Percentiles rank a stretch among this genome's conserved stretches.
These are phyloP conservation scores for Prosopocoilus inquinatus DNA, from an alignment of 2,888 invertebrate species.

Conservation along the genomic window DNA sequence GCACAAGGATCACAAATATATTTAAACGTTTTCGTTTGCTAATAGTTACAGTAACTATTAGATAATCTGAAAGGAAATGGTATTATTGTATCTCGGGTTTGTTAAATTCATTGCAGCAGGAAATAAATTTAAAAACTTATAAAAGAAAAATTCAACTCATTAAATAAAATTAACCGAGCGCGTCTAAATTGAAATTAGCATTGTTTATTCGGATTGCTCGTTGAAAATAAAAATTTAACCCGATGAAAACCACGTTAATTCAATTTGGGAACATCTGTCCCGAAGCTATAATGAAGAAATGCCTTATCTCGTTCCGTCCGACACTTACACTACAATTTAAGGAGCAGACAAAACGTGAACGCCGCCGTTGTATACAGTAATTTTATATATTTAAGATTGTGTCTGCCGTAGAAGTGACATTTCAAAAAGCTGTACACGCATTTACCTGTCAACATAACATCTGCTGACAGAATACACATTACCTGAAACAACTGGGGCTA, in stretches of 20 bases:
- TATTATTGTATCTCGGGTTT: too few species aligned
- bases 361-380: conserved; percentile 41
- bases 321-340: conserved; percentile 46
- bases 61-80: too few species aligned
- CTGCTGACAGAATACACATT: conserved; percentile 35
- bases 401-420: conserved; percentile 38
- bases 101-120: too few species aligned
- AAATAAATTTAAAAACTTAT: too few species aligned
- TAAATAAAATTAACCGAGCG: neutral
- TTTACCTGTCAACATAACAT: conserved; percentile 42
- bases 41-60: too few species aligned
- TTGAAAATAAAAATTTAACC: neutral
- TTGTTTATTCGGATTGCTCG: neutral
- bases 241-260: conserved; percentile 10
- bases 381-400: conserved; percentile 44
- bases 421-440: conserved; percentile 33
- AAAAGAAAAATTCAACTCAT: neutral
- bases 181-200: neutral
- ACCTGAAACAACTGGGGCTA: conserved; percentile 48
- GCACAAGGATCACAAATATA: too few species aligned
- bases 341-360: conserved; percentile 32
- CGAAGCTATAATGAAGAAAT: conserved; percentile 22
- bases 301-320: conserved; percentile 28
- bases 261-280: conserved; percentile 26
- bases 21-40: too few species aligned